Evolutionary conservation across 1,140 invertebrate genomes (phyloP).

Genomic region (Tetramorium parvispinum): DNA sequence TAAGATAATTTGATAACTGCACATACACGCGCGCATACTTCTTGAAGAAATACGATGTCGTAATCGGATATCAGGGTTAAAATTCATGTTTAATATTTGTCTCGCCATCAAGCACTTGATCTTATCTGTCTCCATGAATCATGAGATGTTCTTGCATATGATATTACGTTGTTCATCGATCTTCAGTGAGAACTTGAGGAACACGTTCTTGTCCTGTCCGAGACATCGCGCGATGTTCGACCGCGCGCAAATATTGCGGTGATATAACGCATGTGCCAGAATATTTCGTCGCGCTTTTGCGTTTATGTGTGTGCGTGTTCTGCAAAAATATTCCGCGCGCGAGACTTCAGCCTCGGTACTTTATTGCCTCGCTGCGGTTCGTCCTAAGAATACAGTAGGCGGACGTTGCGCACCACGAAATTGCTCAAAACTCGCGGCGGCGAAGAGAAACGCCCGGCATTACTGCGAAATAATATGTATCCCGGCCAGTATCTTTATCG

Average conservation of each 20-base stretch:
- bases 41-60: neutral
- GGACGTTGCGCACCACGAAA: slow-evolving; percentile 37
- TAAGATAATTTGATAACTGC: neutral
- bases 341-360: slow-evolving; percentile 19
- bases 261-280: neutral
- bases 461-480: slow-evolving; percentile 41
- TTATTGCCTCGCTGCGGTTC: slow-evolving; percentile 44
- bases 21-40: neutral
- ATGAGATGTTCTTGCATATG: neutral
- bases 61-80: neutral
- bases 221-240: slow-evolving; percentile 12
- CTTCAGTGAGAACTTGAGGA: neutral
- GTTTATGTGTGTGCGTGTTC: slow-evolving; percentile 18
- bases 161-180: slow-evolving; percentile 21
- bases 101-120: neutral
- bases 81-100: neutral
- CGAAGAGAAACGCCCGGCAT: slow-evolving; percentile 42
- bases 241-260: slow-evolving; percentile 52
- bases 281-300: slow-evolving; percentile 30
- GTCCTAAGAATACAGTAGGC: slow-evolving; percentile 47
- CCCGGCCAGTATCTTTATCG: neutral
- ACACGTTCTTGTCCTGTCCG: neutral
- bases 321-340: slow-evolving; percentile 57
- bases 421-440: slow-evolving; percentile 33
- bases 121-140: neutral